phyloP scores from a whole-genome alignment of 2,888 invertebrate species.

The Sericinus montela region DNA sequence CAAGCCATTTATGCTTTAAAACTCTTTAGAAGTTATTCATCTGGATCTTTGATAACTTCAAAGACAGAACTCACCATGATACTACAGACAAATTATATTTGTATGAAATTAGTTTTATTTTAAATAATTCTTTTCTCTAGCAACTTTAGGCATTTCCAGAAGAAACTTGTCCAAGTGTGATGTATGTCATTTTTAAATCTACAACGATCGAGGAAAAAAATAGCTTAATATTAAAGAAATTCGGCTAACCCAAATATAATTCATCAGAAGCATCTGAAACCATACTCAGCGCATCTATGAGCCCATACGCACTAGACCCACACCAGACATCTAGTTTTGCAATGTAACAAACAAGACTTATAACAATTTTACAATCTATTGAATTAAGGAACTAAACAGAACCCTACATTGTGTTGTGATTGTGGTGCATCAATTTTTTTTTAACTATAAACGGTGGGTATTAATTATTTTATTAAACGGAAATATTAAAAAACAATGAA shows the following conservation, averaged over 20 bases:
- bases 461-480: too few species aligned
- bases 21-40: not conserved
- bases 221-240: not conserved
- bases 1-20: constrained; percentile 20
- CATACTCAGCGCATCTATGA: constrained; percentile 1
- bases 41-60: constrained; percentile 2
- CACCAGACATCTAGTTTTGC: not conserved
- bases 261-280: constrained; percentile 4
- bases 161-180: constrained; percentile 24
- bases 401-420: too few species aligned
- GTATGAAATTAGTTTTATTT: not conserved
- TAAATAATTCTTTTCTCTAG: not conserved
- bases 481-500: too few species aligned
- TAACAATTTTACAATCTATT: too few species aligned
- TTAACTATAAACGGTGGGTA: too few species aligned
- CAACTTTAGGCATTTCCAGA: constrained; percentile 20
- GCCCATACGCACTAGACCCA: constrained; percentile 11
- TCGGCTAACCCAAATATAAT: not conserved
- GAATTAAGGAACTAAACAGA: too few species aligned
- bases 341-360: too few species aligned
- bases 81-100: constrained; percentile 20
- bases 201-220: not conserved
- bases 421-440: too few species aligned
- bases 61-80: not conserved
- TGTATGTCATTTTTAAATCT: not conserved